Conservation (phyloP, 2,888 invertebrate species). For the Gymnoscelis rufifasciata region DNA sequence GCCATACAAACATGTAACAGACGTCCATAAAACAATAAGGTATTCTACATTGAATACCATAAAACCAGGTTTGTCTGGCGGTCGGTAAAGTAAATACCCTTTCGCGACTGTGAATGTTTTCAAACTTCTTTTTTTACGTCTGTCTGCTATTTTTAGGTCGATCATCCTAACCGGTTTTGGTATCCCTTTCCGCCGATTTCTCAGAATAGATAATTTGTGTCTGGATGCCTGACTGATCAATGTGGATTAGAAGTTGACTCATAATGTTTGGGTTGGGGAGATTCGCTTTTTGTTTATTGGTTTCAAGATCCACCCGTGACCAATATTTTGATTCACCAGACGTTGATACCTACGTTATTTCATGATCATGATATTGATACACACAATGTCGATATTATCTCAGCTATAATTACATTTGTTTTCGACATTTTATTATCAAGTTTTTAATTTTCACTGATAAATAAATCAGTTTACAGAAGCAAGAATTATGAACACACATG, state of each 20-base stretch:
- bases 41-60: neutral
- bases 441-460: no score
- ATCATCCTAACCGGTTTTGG: conserved; percentile 38
- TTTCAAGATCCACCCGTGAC: no score
- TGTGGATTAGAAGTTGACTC: conserved; percentile 1
- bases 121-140: conserved; percentile 44
- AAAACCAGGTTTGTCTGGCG: neutral
- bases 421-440: no score
- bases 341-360: no score
- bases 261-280: neutral
- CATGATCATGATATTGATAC: no score
- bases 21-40: no score
- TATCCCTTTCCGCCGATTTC: conserved; percentile 29
- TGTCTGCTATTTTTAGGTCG: conserved; percentile 42
- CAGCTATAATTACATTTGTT: no score
- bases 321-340: no score
- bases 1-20: no score
- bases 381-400: no score
- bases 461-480: no score
- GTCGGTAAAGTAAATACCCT: conserved; percentile 41
- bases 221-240: conserved; percentile 10
- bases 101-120: conserved; percentile 40
- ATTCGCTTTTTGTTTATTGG: neutral
- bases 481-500: no score
- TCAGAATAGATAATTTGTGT: conserved; percentile 28